Conservation (phyloP, 2,113 vertebrate genomes). For the Numenius arquata region DNA sequence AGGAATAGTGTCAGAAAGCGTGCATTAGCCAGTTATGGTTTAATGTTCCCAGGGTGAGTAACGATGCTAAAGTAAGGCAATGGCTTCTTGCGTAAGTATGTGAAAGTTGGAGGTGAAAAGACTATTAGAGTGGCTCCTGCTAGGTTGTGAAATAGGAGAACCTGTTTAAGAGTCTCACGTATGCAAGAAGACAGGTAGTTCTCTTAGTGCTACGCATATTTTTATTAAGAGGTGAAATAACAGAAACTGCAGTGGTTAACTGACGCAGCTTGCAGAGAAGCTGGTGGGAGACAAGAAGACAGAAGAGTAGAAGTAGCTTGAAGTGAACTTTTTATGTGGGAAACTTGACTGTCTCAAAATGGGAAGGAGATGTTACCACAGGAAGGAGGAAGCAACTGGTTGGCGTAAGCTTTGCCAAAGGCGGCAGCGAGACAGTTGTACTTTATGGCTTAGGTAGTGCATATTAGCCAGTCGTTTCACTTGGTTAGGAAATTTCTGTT, state of each 20-base stretch:
- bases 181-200: not conserved
- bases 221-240: not conserved
- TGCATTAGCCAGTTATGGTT: not conserved
- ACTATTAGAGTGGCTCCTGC: not conserved
- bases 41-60: not conserved
- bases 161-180: not conserved
- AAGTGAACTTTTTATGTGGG: not conserved
- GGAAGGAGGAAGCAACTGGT: not conserved
- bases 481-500: not conserved
- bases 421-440: not conserved
- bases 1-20: not conserved
- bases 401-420: not conserved
- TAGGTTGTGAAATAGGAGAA: not conserved
- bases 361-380: not conserved
- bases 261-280: not conserved
- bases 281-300: not conserved
- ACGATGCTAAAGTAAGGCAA: not conserved
- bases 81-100: not conserved
- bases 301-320: not conserved
- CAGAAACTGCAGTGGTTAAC: not conserved
- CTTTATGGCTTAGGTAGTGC: not conserved
- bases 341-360: not conserved
- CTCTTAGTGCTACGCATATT: not conserved
- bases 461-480: not conserved
- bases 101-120: not conserved